These are phyloP conservation scores for Sarcophaga caerulescens DNA, from an alignment of 2,888 invertebrate species.

Conservation along the genomic window DNA sequence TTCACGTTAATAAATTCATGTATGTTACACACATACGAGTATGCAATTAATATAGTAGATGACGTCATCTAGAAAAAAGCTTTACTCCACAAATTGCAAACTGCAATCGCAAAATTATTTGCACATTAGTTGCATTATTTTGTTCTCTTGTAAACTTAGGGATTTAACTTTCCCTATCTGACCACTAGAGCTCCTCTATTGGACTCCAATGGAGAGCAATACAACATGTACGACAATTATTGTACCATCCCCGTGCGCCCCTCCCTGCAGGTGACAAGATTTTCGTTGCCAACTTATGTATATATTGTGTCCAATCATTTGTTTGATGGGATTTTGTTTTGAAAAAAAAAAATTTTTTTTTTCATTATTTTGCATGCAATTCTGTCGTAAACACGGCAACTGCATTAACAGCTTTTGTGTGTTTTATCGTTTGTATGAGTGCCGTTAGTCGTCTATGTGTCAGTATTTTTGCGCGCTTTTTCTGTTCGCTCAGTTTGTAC, in stretches of 20 bases:
- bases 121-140: too few relatives aligned
- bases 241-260: neutral
- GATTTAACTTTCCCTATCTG: neutral
- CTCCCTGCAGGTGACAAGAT: neutral
- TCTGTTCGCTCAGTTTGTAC: slow-evolving; percentile 77
- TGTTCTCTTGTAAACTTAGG: neutral
- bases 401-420: slow-evolving; percentile 67
- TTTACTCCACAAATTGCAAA: slow-evolving; percentile 17
- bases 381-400: slow-evolving; percentile 62
- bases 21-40: neutral
- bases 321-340: neutral
- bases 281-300: neutral
- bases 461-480: slow-evolving; percentile 74
- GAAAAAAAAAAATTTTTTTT: neutral
- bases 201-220: too few relatives aligned
- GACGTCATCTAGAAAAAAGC: slow-evolving; percentile 65
- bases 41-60: slow-evolving; percentile 21
- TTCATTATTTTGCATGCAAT: slow-evolving; percentile 54
- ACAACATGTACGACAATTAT: too few relatives aligned
- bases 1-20: slow-evolving; percentile 29
- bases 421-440: slow-evolving; percentile 67
- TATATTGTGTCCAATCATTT: neutral
- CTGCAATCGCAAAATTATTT: neutral
- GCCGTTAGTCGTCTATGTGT: slow-evolving; percentile 43
- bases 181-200: too few relatives aligned